Percentiles rank a stretch among this genome's conserved stretches.
These are phyloP conservation scores for Lasioglossum villosulum DNA, from an alignment of 2,888 invertebrate genomes.

Conservation along the genomic window DNA sequence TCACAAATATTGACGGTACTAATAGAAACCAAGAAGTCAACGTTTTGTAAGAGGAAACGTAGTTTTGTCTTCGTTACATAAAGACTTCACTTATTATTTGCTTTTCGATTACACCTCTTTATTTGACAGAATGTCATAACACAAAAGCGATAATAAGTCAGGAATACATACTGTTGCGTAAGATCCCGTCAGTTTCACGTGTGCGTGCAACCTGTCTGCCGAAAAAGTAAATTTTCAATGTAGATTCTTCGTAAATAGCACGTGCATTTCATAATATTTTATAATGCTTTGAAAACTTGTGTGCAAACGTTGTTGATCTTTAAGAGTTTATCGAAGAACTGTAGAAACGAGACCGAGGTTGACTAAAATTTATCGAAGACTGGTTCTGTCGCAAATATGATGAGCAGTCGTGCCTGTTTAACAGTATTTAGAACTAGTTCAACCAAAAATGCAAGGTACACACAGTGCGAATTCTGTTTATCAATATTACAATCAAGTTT, in stretches of 20 bases:
- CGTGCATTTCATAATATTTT: background rate
- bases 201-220: background rate
- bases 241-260: background rate
- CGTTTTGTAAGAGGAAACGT: constrained; percentile 28
- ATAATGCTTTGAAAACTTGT: background rate
- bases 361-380: no score
- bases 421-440: no score
- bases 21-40: constrained; percentile 10
- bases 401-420: background rate
- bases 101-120: background rate
- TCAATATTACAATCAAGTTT: background rate
- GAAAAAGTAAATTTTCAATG: background rate
- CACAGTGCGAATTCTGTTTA: background rate
- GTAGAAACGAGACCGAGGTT: background rate
- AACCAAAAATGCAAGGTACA: background rate
- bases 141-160: background rate
- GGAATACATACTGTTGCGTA: background rate
- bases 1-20: constrained; percentile 31
- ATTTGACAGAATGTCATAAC: constrained; percentile 30
- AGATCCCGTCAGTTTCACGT: background rate
- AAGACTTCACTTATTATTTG: constrained; percentile 44
- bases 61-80: constrained; percentile 34
- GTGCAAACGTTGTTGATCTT: background rate
- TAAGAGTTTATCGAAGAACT: background rate
- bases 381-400: no score